Conservation (phyloP, 2,113 vertebrate genomes). For the Oreamnos americanus region DNA sequence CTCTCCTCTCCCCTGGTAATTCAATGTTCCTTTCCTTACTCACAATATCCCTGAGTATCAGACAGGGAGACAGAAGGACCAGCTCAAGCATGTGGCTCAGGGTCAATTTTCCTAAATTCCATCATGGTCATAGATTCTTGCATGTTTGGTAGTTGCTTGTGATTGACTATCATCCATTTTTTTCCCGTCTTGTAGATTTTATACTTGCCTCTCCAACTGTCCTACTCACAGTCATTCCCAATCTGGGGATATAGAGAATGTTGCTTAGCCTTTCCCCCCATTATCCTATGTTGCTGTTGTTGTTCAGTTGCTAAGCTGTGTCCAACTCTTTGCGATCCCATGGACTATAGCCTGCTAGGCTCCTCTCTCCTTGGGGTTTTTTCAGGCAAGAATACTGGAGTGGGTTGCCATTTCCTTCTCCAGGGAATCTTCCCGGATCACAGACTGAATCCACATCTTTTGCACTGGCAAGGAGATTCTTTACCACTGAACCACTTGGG, state of each 20-base stretch:
- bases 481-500: not conserved
- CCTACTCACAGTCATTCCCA: not conserved
- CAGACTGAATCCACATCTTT: not conserved
- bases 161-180: not conserved
- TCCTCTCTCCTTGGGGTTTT: not conserved
- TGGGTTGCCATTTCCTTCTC: not conserved
- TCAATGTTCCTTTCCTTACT: not conserved
- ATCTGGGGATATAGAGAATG: not conserved
- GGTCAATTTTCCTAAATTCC: constrained; percentile 15
- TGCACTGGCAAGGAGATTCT: not conserved
- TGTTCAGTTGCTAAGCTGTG: not conserved
- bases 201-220: not conserved
- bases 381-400: not conserved
- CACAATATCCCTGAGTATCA: not conserved
- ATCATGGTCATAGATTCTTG: not conserved
- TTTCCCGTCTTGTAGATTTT: not conserved
- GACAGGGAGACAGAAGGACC: not conserved
- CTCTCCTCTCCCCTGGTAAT: not conserved
- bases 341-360: not conserved
- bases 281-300: not conserved
- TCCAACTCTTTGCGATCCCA: not conserved
- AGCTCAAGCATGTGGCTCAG: not conserved
- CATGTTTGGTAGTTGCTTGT: not conserved
- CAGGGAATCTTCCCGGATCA: not conserved
- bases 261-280: not conserved